Percentiles rank a stretch among this genome's conserved stretches.
Evolutionary conservation across 2,888 invertebrate genomes (phyloP).

Genomic region (Lottia scabra): DNA sequence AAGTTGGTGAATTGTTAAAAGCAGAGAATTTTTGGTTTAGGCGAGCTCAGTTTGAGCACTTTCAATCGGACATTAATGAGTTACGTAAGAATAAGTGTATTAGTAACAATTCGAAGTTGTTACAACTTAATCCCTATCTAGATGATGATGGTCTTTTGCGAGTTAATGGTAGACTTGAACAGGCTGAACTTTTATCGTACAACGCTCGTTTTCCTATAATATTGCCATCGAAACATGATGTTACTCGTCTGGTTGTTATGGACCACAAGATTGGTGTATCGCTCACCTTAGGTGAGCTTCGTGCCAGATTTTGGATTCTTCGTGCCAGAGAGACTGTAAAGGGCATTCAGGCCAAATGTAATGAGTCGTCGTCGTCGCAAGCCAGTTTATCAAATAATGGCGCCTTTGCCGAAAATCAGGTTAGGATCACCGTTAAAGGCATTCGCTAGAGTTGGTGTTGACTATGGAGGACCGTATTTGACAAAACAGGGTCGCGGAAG

Average conservation of each 20-base stretch:
- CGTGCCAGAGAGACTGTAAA: conserved; percentile 19
- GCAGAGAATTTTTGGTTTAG: neutral
- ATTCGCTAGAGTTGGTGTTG: conserved; percentile 19
- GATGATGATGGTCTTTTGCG: conserved; percentile 8
- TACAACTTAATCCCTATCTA: neutral
- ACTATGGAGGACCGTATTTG: conserved; percentile 25
- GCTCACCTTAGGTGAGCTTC: conserved; percentile 13
- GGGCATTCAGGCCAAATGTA: conserved; percentile 7
- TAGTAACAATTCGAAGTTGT: neutral
- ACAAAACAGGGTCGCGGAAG: conserved; percentile 22
- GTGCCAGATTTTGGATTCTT: conserved; percentile 25
- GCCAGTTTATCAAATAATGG: neutral
- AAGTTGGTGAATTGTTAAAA: neutral
- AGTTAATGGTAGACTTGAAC: conserved; percentile 12
- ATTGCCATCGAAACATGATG: conserved; percentile 21
- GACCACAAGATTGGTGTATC: conserved; percentile 22
- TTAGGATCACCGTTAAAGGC: conserved; percentile 9
- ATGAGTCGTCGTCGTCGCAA: neutral
- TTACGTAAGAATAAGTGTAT: neutral
- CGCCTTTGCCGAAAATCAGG: neutral
- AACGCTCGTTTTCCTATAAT: conserved; percentile 21
- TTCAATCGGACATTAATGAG: neutral
- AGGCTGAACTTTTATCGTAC: conserved; percentile 28
- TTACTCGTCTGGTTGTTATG: conserved; percentile 16
- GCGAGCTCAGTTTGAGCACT: neutral